These are phyloP conservation scores for Monoplex corrugatus DNA, from an alignment of 2,888 invertebrate genomes.

Conservation along the genomic window DNA sequence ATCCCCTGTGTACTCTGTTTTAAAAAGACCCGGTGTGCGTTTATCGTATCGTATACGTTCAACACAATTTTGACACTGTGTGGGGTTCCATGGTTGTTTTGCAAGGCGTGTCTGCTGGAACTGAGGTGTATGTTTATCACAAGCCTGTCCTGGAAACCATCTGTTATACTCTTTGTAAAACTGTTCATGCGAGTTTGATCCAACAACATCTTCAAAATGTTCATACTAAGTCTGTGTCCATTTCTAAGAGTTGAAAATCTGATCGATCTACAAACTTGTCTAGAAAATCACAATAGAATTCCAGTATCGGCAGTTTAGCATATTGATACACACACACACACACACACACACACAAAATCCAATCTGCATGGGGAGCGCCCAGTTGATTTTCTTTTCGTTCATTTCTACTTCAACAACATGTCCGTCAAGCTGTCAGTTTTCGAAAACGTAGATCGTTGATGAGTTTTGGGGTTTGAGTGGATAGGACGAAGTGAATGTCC, in stretches of 20 bases:
- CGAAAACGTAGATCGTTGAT: constrained; percentile 57
- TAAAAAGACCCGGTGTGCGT: constrained; percentile 36
- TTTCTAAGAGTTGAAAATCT: constrained; percentile 58
- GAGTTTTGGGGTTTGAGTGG: constrained; percentile 53
- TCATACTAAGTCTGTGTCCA: constrained; percentile 60
- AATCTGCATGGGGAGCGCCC: constrained; percentile 62
- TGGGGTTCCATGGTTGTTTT: not conserved
- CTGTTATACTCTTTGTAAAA: constrained; percentile 20
- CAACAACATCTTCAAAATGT: not conserved
- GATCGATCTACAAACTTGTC: constrained; percentile 58
- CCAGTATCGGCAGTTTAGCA: constrained; percentile 63
- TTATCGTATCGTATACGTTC: not conserved
- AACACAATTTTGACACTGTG: constrained; percentile 2
- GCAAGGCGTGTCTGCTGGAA: not conserved
- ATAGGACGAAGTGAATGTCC: constrained; percentile 55
- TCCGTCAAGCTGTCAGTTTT: constrained; percentile 55
- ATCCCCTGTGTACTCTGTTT: constrained; percentile 25
- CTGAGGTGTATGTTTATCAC: not conserved
- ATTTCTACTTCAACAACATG: constrained; percentile 53
- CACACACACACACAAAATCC: constrained; percentile 63
- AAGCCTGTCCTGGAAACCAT: constrained; percentile 36
- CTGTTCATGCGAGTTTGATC: not conserved
- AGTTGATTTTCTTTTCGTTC: constrained; percentile 55
- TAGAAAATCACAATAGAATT: constrained; percentile 62
- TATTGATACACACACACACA: constrained; percentile 65